Conservation (phyloP, 2,797 vertebrate genomes). For the Champsocephalus gunnari region DNA sequence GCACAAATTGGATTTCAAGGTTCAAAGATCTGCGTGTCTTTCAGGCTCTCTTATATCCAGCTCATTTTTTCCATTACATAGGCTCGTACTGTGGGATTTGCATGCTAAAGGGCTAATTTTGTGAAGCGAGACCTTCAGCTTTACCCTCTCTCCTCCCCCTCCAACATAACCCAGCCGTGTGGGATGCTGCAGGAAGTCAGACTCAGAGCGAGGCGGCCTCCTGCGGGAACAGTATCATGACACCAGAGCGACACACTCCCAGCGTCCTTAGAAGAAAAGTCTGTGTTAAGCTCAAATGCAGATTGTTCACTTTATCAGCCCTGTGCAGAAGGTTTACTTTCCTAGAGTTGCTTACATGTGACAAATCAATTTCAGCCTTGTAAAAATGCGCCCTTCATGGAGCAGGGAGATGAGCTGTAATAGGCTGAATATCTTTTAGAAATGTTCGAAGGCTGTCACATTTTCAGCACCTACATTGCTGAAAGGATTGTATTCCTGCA, state of each 20-base stretch:
- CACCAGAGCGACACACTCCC: constrained; percentile 40
- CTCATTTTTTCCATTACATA: constrained; percentile 53
- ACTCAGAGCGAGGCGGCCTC: constrained; percentile 49
- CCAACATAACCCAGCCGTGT: constrained; percentile 34
- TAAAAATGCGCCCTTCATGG: constrained; percentile 64
- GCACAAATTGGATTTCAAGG: constrained; percentile 34
- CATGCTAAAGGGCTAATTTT: constrained; percentile 67
- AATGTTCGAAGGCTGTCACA: constrained; percentile 39
- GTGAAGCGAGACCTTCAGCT: constrained; percentile 34
- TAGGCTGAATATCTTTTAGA: constrained; percentile 53
- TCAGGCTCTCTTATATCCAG: constrained; percentile 28
- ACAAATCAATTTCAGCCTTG: constrained; percentile 68
- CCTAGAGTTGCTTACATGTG: constrained; percentile 65
- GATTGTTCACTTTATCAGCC: constrained; percentile 75
- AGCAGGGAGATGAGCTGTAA: constrained; percentile 54
- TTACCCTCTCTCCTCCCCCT: constrained; percentile 8
- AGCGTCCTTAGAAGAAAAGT: constrained; percentile 54
- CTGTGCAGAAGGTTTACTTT: constrained; percentile 73
- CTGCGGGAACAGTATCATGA: constrained; percentile 57
- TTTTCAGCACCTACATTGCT: constrained; percentile 31
- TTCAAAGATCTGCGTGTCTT: constrained; percentile 43
- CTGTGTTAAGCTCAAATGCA: constrained; percentile 63
- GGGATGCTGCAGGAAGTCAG: constrained; percentile 56
- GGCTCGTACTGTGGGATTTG: constrained; percentile 63
- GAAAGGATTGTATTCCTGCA: constrained; percentile 28